Conservation (phyloP, 2,888 invertebrate genomes). For the Microctonus brassicae region DNA sequence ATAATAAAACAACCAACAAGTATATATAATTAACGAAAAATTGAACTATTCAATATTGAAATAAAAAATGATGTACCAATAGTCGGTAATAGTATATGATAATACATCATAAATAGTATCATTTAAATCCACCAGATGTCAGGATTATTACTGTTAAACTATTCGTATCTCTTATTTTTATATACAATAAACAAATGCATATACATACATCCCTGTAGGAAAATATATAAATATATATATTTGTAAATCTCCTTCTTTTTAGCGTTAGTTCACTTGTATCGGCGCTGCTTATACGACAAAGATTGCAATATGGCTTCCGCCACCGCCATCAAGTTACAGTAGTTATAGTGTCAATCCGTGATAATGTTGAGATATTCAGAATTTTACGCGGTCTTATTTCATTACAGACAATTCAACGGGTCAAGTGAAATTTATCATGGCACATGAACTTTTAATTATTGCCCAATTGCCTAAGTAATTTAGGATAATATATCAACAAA, state of each 20-base stretch:
- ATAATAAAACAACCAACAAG: too few species aligned
- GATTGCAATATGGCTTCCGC: constrained; percentile 69
- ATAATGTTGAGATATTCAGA: constrained; percentile 48
- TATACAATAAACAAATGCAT: too few species aligned
- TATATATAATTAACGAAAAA: too few species aligned
- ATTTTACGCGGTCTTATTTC: constrained; percentile 36
- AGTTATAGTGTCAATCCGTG: constrained; percentile 52
- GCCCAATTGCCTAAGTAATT: not conserved
- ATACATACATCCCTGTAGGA: too few species aligned
- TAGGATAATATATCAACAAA: not conserved
- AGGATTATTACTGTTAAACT: constrained; percentile 30
- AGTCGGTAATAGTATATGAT: not conserved
- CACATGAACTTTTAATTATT: not conserved
- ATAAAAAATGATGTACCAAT: too few species aligned
- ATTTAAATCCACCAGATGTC: constrained; percentile 40
- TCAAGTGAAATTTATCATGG: not conserved
- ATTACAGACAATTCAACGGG: not conserved
- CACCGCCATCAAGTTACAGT: constrained; percentile 64
- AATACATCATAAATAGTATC: not conserved
- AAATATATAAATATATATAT: too few species aligned
- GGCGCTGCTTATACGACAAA: constrained; percentile 57
- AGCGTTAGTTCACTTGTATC: constrained; percentile 37
- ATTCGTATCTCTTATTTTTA: too few species aligned
- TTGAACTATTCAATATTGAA: too few species aligned
- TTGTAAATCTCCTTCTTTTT: constrained; percentile 31